Evolutionary conservation across 2,797 vertebrate species (phyloP).

Genomic region (Catamblyrhynchus diadema): DNA sequence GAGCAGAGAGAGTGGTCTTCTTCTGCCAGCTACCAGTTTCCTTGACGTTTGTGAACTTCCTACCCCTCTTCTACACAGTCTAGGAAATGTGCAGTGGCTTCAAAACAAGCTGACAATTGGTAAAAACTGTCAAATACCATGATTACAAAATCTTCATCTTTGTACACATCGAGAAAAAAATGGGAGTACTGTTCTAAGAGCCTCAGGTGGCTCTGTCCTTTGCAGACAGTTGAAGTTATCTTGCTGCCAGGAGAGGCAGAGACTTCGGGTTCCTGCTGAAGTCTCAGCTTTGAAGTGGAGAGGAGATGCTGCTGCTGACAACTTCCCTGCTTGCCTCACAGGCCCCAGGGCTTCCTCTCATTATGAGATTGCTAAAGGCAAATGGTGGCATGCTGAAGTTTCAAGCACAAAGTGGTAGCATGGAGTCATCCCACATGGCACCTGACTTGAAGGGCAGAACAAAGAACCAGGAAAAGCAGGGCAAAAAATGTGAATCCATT

Average conservation of each 20-base stretch:
- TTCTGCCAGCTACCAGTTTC: background rate
- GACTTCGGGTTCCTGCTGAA: background rate
- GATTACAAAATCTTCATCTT: background rate
- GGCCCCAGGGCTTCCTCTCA: accelerated
- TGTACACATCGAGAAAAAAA: background rate
- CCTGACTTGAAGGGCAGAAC: background rate
- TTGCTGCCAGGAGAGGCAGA: background rate
- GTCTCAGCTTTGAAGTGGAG: background rate
- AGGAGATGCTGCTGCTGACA: background rate
- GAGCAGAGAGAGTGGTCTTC: background rate
- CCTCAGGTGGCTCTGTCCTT: background rate
- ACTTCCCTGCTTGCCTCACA: background rate
- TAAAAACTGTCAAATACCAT: background rate
- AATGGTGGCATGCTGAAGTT: background rate
- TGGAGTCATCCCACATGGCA: background rate
- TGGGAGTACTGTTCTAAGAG: background rate
- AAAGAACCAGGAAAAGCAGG: background rate
- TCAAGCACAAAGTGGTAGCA: background rate
- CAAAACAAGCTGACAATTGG: background rate
- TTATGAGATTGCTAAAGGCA: background rate
- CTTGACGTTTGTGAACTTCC: background rate
- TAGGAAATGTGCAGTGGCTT: background rate
- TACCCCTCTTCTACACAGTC: background rate
- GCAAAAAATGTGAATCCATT: background rate
- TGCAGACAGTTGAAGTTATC: accelerated